Evolutionary conservation across 2,888 invertebrate genomes (phyloP).

Genomic region (Ptilodon capucinus): DNA sequence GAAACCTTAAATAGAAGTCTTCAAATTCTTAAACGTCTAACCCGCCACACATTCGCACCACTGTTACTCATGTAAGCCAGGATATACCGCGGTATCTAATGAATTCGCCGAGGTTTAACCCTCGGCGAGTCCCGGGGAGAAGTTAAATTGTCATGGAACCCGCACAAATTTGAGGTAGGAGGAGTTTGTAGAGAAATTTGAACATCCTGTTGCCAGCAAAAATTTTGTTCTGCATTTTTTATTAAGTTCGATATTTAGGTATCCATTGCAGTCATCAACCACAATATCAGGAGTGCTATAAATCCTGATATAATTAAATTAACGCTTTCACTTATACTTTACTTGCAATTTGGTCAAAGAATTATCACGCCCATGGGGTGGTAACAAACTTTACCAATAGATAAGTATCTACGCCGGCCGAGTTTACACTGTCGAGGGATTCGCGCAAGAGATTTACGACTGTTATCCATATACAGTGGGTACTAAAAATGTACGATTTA

Average conservation of each 20-base stretch:
- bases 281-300: background rate
- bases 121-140: too few relatives aligned
- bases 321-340: background rate
- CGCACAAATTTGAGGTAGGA: too few relatives aligned
- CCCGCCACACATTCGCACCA: too few relatives aligned
- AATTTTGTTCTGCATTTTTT: background rate
- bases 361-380: constrained; percentile 5
- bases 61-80: too few relatives aligned
- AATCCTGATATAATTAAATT: background rate
- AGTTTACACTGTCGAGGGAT: constrained; percentile 16
- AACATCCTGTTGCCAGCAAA: too few relatives aligned
- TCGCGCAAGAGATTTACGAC: constrained; percentile 29
- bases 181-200: too few relatives aligned
- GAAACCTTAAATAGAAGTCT: too few relatives aligned
- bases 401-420: constrained; percentile 9
- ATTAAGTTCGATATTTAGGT: too few relatives aligned
- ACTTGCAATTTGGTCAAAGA: constrained; percentile 4
- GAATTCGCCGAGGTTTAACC: too few relatives aligned
- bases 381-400: constrained; percentile 4
- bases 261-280: background rate
- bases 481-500: constrained; percentile 34
- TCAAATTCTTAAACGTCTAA: too few relatives aligned
- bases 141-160: too few relatives aligned
- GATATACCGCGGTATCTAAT: too few relatives aligned
- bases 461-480: constrained; percentile 27